These are phyloP conservation scores for Dysmachus trigonus DNA, from an alignment of 2,888 invertebrate species.

Conservation along the genomic window DNA sequence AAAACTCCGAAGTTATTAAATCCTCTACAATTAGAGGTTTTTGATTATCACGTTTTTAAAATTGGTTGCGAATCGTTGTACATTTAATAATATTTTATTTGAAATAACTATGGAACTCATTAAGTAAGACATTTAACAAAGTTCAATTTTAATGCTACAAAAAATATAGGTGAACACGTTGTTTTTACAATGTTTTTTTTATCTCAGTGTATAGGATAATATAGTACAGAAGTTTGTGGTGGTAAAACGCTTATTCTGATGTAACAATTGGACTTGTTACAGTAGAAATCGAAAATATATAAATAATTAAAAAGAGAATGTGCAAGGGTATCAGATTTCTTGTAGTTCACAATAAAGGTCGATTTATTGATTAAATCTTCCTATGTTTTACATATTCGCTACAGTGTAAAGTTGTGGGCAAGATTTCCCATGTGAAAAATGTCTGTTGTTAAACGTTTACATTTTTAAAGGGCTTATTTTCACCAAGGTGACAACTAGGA, in stretches of 20 bases:
- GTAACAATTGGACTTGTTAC: not conserved
- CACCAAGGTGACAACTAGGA: not conserved
- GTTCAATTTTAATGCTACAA: no score
- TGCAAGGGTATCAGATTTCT: not conserved
- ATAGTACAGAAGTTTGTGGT: not conserved
- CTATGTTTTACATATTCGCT: not conserved
- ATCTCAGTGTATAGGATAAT: no score
- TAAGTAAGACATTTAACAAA: no score
- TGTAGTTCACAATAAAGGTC: not conserved
- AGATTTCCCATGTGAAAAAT: not conserved
- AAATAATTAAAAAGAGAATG: not conserved
- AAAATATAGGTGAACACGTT: no score
- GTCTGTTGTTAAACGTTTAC: not conserved
- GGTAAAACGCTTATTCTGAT: not conserved
- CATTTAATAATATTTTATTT: no score
- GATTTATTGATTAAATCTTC: not conserved
- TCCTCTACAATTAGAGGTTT: no score
- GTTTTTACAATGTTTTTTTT: no score
- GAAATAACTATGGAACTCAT: no score
- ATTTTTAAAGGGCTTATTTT: not conserved
- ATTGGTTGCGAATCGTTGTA: no score
- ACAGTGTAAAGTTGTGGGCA: not conserved
- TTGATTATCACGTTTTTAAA: no score
- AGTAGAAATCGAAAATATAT: not conserved
- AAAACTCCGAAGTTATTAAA: no score